Conservation (phyloP, 2,113 vertebrate species). For the Dasyurus viverrinus region DNA sequence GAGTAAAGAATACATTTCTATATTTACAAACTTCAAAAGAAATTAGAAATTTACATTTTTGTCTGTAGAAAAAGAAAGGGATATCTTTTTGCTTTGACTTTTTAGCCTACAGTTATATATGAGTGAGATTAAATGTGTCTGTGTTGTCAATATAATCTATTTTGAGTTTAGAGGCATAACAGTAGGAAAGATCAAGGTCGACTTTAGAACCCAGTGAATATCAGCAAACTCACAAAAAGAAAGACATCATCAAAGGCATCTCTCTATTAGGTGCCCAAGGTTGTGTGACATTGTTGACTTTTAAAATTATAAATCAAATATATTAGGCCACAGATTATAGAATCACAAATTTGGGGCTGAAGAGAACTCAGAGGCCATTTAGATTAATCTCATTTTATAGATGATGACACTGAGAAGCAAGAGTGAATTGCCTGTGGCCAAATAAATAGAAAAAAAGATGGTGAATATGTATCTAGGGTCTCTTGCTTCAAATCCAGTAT, state of each 20-base stretch:
- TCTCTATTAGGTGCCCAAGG: background rate
- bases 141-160: background rate
- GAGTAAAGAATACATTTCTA: conserved; percentile 18
- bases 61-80: conserved; percentile 33
- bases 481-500: background rate
- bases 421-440: background rate
- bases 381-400: background rate
- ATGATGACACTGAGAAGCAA: background rate
- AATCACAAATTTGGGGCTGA: background rate
- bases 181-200: conserved; percentile 45
- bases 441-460: background rate
- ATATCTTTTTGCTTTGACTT: conserved; percentile 47
- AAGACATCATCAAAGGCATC: background rate
- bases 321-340: background rate
- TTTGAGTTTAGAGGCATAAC: background rate
- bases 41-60: conserved; percentile 59
- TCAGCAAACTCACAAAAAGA: background rate
- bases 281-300: background rate
- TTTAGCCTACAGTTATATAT: conserved; percentile 38
- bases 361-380: background rate
- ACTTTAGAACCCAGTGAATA: conserved; percentile 26
- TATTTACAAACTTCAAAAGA: conserved; percentile 58
- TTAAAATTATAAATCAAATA: background rate
- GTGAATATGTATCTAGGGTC: background rate
- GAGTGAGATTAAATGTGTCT: conserved; percentile 48